These are phyloP conservation scores for Lipophrys pholis DNA, from an alignment of 2,113 vertebrate genomes.

Conservation along the genomic window DNA sequence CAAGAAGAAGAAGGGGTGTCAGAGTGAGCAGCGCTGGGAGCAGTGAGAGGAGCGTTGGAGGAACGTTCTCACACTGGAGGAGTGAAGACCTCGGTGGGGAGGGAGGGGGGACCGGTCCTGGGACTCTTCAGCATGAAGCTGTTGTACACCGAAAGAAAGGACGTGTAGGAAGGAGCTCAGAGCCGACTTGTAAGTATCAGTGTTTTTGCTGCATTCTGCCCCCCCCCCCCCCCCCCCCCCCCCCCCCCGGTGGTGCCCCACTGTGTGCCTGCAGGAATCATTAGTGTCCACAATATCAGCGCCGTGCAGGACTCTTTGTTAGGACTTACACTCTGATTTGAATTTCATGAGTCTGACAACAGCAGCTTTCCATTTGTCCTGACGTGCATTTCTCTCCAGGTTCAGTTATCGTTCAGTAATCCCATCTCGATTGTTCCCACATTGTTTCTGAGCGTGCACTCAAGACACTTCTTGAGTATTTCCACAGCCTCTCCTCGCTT, in stretches of 20 bases:
- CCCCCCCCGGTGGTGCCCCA: slow-evolving; percentile 7
- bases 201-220: not conserved
- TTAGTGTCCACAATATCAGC: slow-evolving; percentile 17
- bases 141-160: slow-evolving; percentile 28
- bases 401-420: too few species aligned
- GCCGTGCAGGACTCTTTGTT: too few species aligned
- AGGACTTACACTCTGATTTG: too few species aligned
- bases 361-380: too few species aligned
- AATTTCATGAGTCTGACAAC: too few species aligned
- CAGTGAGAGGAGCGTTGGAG: slow-evolving; percentile 54
- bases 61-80: slow-evolving; percentile 32
- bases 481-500: too few species aligned
- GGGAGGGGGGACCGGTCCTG: slow-evolving; percentile 65
- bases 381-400: too few species aligned
- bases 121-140: slow-evolving; percentile 42
- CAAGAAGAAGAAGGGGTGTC: too few species aligned
- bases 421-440: too few species aligned
- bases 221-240: not conserved
- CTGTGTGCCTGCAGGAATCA: slow-evolving; percentile 51
- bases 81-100: slow-evolving; percentile 24
- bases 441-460: too few species aligned
- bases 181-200: slow-evolving; percentile 73
- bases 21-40: too few species aligned
- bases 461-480: too few species aligned
- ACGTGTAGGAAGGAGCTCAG: slow-evolving; percentile 51